phyloP scores from a whole-genome alignment of 1,140 invertebrate genomes.

The Mamestra configurata region DNA sequence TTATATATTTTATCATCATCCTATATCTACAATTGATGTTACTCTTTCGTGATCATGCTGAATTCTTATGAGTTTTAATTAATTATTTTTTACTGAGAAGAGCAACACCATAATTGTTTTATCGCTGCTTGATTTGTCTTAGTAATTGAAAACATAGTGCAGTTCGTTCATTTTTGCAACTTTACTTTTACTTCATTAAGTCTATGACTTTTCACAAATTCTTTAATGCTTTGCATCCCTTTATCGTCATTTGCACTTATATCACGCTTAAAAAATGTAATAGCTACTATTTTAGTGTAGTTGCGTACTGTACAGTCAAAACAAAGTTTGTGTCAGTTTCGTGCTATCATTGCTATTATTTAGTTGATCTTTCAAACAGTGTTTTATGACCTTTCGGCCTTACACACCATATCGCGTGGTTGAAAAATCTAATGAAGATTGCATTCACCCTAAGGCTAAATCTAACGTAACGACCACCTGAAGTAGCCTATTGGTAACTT shows the following conservation, averaged over 20 bases:
- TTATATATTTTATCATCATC: too few relatives aligned
- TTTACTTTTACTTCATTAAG: not conserved
- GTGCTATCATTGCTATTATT: slow-evolving; percentile 29
- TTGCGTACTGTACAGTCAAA: not conserved
- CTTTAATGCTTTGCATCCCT: not conserved
- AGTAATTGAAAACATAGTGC: too few relatives aligned
- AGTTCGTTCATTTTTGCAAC: too few relatives aligned
- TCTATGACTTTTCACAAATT: not conserved
- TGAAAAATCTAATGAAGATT: slow-evolving; percentile 81
- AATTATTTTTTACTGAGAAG: too few relatives aligned
- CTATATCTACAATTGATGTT: too few relatives aligned
- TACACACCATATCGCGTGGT: slow-evolving; percentile 29
- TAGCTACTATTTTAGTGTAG: not conserved
- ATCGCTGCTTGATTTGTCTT: too few relatives aligned
- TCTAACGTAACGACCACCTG: slow-evolving; percentile 81
- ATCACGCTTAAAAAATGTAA: not conserved
- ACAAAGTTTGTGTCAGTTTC: slow-evolving; percentile 11
- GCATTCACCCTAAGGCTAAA: slow-evolving; percentile 70
- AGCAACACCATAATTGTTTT: too few relatives aligned
- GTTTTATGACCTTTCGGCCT: slow-evolving; percentile 17
- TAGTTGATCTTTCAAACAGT: slow-evolving; percentile 1
- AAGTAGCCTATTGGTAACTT: slow-evolving; percentile 81
- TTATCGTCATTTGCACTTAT: too few relatives aligned
- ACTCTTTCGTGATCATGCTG: too few relatives aligned
- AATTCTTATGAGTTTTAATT: too few relatives aligned